Base-by-base conservation (phyloP, 2,113 vertebrate genomes). In the Dasyprocta punctata region DNA sequence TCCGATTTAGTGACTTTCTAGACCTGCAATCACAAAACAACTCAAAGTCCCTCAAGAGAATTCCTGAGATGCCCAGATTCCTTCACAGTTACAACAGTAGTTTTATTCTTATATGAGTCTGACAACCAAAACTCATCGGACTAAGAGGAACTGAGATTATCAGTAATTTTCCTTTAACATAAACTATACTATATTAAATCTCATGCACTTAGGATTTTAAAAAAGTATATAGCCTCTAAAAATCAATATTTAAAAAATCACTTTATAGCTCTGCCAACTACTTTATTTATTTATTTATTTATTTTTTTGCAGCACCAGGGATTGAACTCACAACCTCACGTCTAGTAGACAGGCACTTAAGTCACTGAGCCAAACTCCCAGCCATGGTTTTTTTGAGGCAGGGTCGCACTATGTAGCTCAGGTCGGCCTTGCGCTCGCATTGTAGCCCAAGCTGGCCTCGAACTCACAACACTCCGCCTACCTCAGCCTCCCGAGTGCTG, bases 71-170 rank as follows among this genome's bases (percentile, higher is more conserved):
- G 47, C 33, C 7, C n/a, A 60, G 60, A 22, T 80, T 93, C 77
- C 84, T 61, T 86, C 52, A 67, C 16, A 73, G 44, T 54, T 81
- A 89, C 26, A 95, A 11, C 19, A 67, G 44, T 41, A 71, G 22
- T 92, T 87, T 93, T 75, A 91, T 84, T 84, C 49, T 90, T 92
- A 91, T 0, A 7, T 26, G 58, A 95, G 41, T 41, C 93, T 95
- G 96, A 69, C 89, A 93, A 75, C 52, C 44, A 13, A 95, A 71
- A 94, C 44, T 86, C 28, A 95, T 69, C 41, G 56, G 36, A 93
- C 78, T 81, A 94, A 95, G 82, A 95, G 36, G 65, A 92, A 78
- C 49, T 92, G 41, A 85, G 38, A 90, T 90, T 30, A 91, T 81
- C 30, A 44, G 75, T 86, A 89, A 78, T 65, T 89, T 86, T 94